Evolutionary conservation across 2,888 invertebrate genomes (phyloP), one percentile per base, ranked within the genome.

Genomic region (Acanthosepion lycidas): DNA sequence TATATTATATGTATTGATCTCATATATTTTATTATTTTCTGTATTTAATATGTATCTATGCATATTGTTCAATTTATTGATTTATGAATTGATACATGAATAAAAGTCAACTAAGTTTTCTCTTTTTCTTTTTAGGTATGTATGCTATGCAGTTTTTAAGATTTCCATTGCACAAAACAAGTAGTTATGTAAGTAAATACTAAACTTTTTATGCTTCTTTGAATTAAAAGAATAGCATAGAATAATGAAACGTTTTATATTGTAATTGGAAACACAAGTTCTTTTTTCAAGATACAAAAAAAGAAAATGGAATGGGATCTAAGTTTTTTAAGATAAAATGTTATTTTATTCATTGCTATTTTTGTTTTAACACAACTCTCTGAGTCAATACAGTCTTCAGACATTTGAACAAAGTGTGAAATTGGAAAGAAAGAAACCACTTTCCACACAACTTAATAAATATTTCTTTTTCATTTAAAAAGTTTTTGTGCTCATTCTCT

Each of bases 1-100:
- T 78, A 78, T 78, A 78, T 78, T 78, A 78, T 78, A n/a, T n/a
- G 33, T 78, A 78, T 78, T 78, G 78, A 78, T 78, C 33, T 78
- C 15, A 64, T 23, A 78, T 78, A 28, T n/a, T 78, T 78, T 78
- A 78, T 78, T n/a, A 78, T 78, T 33, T 78, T 78, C n/a, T 33
- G 2, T 78, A 78, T 78, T 78, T 78, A 78, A 78, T 78, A n/a
- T 78, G 78, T 18, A 78, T 78, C 78, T 78, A 0, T 78, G n/a
- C 20, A 33, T 33, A 5, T 78, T 78, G n/a, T 78, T 78, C 78
- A 78, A 78, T n/a, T 33, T 78, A 78, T 78, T 78, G 78, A 78
- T 78, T 78, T 15, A 78, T 64, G 23, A 64, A 64, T 64, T 64
- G 28, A 64, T 64, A 26, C 28, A 64, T n/a, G 78, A 78, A 78